Base-by-base conservation (phyloP, 2,888 invertebrate genomes). In the Apantesis nais region DNA sequence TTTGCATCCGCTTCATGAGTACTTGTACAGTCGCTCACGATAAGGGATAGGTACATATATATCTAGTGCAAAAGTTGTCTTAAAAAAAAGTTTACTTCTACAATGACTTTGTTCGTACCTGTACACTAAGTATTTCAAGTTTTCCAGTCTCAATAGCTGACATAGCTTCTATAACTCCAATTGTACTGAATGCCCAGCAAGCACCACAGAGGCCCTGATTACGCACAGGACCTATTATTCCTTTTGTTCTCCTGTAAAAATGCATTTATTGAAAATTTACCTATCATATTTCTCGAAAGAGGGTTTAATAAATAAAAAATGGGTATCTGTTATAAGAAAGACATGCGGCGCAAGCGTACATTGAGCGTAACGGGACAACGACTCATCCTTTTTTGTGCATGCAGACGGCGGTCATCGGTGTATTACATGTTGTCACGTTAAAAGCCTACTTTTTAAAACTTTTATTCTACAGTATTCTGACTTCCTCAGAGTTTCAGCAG, bases 121-220 rank as follows among this genome's bases (percentile, higher is more conserved):
- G 98, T 1, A 97, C 97, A 85, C 98, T 98, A 14, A 98, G 95
- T 2, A 93, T 82, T 41, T 94, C 89, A 37, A 97, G 86, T 41
- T 94, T 95, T 22, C 96, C 96, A 66, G 95, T 96, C 81, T 95
- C 95, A 31, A 97, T 96, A 0, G 98, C 97, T 64, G 96, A 90
- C 97, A 98, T 97, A 0, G 97, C 96, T 89, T 98, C 98, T 65
- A 97, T 95, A 44, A 96, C 96, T 80, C 97, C 97, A 1, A 98
- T 94, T 0, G 97, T 96, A 85, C 97, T 97, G 90, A 98, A 98
- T 0, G 98, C 98, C 98, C 98, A 98, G 88, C 98, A 98, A 0
- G 98, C 98, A 1, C 98, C 98, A 90, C 98, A 98, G 16, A 95
- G 83, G 19, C 96, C 96, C 89, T 98, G 98, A 88, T 97, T 96